These are phyloP conservation scores for Drosophila tristis DNA, from an alignment of 1,140 invertebrate genomes.

Conservation along the genomic window DNA sequence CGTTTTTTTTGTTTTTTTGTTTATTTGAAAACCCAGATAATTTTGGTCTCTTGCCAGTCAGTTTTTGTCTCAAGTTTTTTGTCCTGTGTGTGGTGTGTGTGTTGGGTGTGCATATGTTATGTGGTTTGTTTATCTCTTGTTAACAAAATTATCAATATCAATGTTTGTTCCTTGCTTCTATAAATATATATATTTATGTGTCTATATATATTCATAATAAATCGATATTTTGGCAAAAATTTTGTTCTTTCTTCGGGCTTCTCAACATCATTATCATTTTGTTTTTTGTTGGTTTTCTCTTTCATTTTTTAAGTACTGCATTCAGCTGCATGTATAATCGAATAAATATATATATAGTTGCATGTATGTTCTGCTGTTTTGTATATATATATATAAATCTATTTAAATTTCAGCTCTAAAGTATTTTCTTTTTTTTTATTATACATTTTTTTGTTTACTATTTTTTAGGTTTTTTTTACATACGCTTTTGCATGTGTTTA, in stretches of 20 bases:
- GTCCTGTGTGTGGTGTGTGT: conserved; percentile 56
- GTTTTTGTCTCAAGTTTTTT: conserved; percentile 80
- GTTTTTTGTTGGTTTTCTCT: conserved; percentile 42
- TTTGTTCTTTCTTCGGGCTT: conserved; percentile 48
- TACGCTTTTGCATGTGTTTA: conserved; percentile 33
- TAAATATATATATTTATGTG: conserved; percentile 71
- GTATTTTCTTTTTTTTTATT: conserved; percentile 55
- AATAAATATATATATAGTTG: conserved; percentile 56
- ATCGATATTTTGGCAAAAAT: conserved; percentile 80
- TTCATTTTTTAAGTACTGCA: conserved; percentile 60
- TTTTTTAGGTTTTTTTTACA: conserved; percentile 61
- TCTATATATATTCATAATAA: conserved; percentile 58
- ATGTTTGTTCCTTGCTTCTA: conserved; percentile 74
- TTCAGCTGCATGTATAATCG: conserved; percentile 63
- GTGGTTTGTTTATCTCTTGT: conserved; percentile 49
- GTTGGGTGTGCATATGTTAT: conserved; percentile 47
- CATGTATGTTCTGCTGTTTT: conserved; percentile 41
- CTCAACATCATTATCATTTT: conserved; percentile 38
- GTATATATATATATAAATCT: conserved; percentile 66
- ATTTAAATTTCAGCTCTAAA: conserved; percentile 75
- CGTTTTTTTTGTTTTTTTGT: conserved; percentile 48
- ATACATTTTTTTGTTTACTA: conserved; percentile 51
- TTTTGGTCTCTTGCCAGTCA: conserved; percentile 83
- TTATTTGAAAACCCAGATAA: conserved; percentile 81
- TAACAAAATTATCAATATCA: conserved; percentile 81